phyloP scores from a whole-genome alignment of 2,113 vertebrate species.

The Takifugu flavidus region DNA sequence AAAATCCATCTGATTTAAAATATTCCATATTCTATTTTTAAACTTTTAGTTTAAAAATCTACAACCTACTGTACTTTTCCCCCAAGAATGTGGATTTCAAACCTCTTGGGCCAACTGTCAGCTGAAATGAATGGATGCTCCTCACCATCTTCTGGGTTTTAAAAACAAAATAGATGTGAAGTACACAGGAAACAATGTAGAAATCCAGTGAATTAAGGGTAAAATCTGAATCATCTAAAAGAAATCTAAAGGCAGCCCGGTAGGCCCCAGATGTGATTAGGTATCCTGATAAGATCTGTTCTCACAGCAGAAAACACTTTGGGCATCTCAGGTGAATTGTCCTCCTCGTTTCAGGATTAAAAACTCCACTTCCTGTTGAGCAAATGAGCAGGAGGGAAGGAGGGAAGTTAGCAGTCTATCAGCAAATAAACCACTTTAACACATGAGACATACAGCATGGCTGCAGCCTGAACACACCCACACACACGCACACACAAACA shows the following conservation, averaged over 20 bases:
- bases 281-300: background rate
- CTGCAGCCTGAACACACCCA: constrained; percentile 1
- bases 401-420: constrained; percentile 38
- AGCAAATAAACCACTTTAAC: constrained; percentile 58
- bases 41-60: too few species aligned
- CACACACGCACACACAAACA: too few species aligned
- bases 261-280: background rate
- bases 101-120: background rate
- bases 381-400: constrained; percentile 36
- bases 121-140: background rate
- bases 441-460: constrained; percentile 26
- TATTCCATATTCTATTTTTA: too few species aligned
- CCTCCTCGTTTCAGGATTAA: constrained; percentile 9
- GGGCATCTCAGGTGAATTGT: constrained; percentile 1
- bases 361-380: constrained; percentile 65
- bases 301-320: background rate
- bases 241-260: too few species aligned
- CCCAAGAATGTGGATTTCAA: too few species aligned
- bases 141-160: background rate
- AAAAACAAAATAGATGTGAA: background rate
- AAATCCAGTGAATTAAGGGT: background rate
- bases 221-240: background rate
- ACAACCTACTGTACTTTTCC: too few species aligned
- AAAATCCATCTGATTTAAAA: too few species aligned
- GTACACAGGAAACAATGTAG: background rate